Evolutionary conservation across 2,113 vertebrate genomes (phyloP).

Genomic region (Prinia subflava): DNA sequence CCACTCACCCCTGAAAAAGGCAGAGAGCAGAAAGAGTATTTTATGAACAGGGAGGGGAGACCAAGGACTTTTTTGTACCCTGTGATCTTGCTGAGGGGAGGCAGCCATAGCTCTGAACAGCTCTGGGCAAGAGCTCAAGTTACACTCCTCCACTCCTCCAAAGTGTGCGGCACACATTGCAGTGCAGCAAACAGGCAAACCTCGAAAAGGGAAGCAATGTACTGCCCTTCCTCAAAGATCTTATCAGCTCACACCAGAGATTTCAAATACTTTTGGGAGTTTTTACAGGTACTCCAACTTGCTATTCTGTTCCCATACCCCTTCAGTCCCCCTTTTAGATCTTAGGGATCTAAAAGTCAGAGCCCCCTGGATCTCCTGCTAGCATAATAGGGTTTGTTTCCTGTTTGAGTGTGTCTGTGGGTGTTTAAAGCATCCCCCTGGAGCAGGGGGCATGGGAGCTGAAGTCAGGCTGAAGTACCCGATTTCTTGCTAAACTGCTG

Average conservation of each 20-base stretch:
- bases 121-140: not conserved
- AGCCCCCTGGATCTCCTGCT: slow-evolving; percentile 27
- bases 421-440: not conserved
- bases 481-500: not conserved
- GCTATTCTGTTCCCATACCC: not conserved
- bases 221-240: not conserved
- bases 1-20: not conserved
- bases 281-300: not conserved
- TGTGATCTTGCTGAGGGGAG: not conserved
- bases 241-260: not conserved
- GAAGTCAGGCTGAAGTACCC: not conserved
- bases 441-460: not conserved
- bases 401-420: not conserved
- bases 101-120: not conserved
- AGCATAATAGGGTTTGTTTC: slow-evolving; percentile 35
- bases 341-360: slow-evolving; percentile 25
- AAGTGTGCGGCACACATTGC: not conserved
- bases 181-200: not conserved
- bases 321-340: not conserved
- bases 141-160: not conserved
- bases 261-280: not conserved
- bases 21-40: not conserved
- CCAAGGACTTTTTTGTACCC: not conserved
- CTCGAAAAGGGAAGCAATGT: not conserved
- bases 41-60: not conserved